Percentiles rank a stretch among this genome's conserved stretches.
phyloP scores from a whole-genome alignment of 2,113 vertebrate species.

The Coreoperca whiteheadi region DNA sequence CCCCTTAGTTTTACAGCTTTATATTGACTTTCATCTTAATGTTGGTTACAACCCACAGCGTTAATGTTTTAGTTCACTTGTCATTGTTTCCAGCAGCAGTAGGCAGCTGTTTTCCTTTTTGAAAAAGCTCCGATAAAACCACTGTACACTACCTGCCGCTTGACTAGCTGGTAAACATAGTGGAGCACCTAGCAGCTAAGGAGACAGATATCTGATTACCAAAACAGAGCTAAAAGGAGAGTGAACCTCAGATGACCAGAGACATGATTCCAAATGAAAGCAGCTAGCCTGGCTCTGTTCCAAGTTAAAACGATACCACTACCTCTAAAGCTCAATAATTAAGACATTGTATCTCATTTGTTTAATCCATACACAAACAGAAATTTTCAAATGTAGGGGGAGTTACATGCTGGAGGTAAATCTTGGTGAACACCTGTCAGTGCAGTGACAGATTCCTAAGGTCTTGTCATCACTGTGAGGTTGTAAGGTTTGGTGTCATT shows the following conservation, averaged over 20 bases:
- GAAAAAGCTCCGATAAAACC: background rate
- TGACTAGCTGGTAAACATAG: background rate
- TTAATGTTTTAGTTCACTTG: background rate
- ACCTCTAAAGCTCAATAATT: no score
- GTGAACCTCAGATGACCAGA: background rate
- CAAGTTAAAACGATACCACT: no score
- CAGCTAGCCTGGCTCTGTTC: no score
- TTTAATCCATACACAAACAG: background rate
- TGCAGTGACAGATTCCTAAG: no score
- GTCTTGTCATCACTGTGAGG: no score
- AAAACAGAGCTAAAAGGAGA: background rate
- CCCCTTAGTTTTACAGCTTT: background rate
- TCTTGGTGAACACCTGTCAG: no score
- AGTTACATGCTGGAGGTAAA: no score
- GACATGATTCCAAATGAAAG: no score
- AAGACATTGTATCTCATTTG: background rate
- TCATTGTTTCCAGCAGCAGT: background rate
- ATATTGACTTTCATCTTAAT: background rate
- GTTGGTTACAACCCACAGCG: background rate
- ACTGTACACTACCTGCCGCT: background rate
- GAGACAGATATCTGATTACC: background rate
- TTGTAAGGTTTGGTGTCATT: background rate
- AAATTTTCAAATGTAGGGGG: no score
- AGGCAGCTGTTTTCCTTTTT: background rate
- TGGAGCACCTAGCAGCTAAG: background rate